These are phyloP conservation scores for Chloroclysta siterata DNA, from an alignment of 2,888 invertebrate species.

Conservation along the genomic window DNA sequence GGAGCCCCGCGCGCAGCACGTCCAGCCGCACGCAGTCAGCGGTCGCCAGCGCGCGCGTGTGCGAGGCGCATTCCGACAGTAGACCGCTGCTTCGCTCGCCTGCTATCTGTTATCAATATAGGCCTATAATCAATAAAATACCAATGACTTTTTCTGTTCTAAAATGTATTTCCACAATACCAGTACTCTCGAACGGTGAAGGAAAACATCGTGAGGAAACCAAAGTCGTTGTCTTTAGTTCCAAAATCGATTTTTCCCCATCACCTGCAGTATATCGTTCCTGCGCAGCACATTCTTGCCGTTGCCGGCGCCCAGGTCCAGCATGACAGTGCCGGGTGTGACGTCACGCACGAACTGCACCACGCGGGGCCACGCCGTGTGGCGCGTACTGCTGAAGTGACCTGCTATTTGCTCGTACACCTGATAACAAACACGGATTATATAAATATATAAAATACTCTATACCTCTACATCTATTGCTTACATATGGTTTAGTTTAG, in stretches of 20 bases:
- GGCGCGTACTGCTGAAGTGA: conserved; percentile 97
- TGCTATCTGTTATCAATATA: conserved; percentile 86
- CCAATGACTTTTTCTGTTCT: too few relatives aligned
- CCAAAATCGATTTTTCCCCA: too few relatives aligned
- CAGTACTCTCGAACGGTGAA: too few relatives aligned
- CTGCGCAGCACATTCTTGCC: conserved; percentile 95
- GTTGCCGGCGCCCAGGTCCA: conserved; percentile 99
- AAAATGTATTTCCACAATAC: too few relatives aligned
- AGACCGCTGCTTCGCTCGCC: conserved; percentile 85
- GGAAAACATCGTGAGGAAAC: too few relatives aligned
- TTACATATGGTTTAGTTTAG: too few relatives aligned
- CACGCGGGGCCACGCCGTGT: conserved; percentile 97
- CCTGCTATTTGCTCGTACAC: conserved; percentile 97
- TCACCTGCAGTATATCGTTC: conserved; percentile 86
- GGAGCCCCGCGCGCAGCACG: conserved; percentile 90
- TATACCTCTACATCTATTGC: too few relatives aligned
- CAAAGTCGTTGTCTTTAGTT: too few relatives aligned
- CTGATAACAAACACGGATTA: conserved; percentile 72
- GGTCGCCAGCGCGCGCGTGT: conserved; percentile 52
- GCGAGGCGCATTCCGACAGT: conserved; percentile 59
- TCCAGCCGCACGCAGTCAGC: conserved; percentile 91
- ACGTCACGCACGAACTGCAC: conserved; percentile 90
- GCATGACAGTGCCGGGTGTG: conserved; percentile 87
- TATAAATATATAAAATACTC: too few relatives aligned
- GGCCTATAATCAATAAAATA: too few relatives aligned